Evolutionary conservation across 2,888 invertebrate genomes (phyloP), one percentile per base, ranked within the genome.

Genomic region (Lithosia quadra): DNA sequence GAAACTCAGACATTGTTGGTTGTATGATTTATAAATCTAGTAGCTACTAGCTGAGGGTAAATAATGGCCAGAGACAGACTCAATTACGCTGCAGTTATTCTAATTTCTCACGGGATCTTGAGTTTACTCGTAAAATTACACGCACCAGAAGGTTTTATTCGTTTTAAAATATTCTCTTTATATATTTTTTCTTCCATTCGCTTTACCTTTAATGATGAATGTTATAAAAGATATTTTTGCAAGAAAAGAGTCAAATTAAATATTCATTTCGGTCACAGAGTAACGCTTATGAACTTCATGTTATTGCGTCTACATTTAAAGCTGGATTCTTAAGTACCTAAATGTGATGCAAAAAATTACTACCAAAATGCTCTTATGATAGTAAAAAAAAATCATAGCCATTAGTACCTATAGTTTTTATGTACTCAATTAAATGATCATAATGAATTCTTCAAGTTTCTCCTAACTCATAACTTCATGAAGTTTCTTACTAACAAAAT

Each of bases 21-120:
- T 21, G 18, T 24, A 11, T 71, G 69, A 68, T 78, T 69, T 63
- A 78, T 76, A 73, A 80, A 76, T 78, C 71, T 64, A 71, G 64
- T 76, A 74, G n/a, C 76, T 79, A 76, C 76, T 78, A 81, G 68
- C 73, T 65, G 68, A 53, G 71, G 28, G 72, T 75, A 79, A 81
- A 81, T 77, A 79, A 79, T 77, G 73, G 67, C 28, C 39, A 49
- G 68, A 69, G 81, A 77, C 76, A 78, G 67, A 81, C 75, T 69
- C 79, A 81, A 79, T 81, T 79, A 79, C 43, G 74, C 49, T 79
- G 75, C 79, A 79, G 79, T 81, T 79, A 79, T 79, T 75, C 63
- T 81, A 75, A 79, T 79, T 79, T 81, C 81, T 77, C 81, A 57
- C 9, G 69, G 73, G 79, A 59, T 28, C 43, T 59, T 55, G 22